A percentile compares a stretch with the other conserved stretches of the same genome.
These are phyloP conservation scores for Euthynnus affinis DNA, from an alignment of 2,797 vertebrate species.

Conservation along the genomic window DNA sequence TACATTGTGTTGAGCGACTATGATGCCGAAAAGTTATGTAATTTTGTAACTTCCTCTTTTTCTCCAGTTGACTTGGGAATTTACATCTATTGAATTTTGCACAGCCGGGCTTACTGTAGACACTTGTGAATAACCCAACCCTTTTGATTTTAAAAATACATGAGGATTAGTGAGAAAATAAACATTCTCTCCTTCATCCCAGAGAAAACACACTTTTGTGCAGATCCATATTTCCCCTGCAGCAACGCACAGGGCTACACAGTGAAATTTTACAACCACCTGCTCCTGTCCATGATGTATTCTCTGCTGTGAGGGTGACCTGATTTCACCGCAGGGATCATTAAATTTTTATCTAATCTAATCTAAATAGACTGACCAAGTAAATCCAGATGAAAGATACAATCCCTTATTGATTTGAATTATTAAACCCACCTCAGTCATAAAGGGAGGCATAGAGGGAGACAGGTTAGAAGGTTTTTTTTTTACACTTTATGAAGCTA, in stretches of 20 bases:
- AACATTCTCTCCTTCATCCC: constrained; percentile 6
- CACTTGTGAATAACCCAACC: constrained; percentile 33
- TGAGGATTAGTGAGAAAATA: constrained; percentile 40
- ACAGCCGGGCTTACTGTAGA: not conserved
- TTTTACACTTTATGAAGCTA: not conserved
- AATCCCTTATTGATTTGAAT: constrained; percentile 39
- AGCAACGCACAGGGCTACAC: not conserved
- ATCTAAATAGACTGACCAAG: constrained; percentile 45
- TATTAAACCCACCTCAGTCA: constrained; percentile 13
- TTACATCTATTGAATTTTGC: constrained; percentile 25
- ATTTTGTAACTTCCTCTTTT: not conserved
- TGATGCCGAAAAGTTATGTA: not conserved
- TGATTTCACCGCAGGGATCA: constrained; percentile 34
- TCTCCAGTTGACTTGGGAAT: constrained; percentile 3
- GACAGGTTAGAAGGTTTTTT: not conserved
- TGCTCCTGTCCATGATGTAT: constrained; percentile 21
- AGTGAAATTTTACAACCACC: constrained; percentile 4
- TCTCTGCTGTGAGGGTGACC: constrained; percentile 27
- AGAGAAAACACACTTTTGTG: not conserved
- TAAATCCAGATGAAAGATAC: constrained; percentile 46
- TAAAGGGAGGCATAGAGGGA: not conserved
- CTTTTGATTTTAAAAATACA: constrained; percentile 53
- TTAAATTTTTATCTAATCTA: constrained; percentile 48
- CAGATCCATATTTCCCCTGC: not conserved
- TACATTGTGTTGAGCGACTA: not conserved